A percentile compares a stretch with the other conserved stretches of the same genome.
Conservation (phyloP, 1,140 invertebrate genomes). For the Cheumatopsyche charites region DNA sequence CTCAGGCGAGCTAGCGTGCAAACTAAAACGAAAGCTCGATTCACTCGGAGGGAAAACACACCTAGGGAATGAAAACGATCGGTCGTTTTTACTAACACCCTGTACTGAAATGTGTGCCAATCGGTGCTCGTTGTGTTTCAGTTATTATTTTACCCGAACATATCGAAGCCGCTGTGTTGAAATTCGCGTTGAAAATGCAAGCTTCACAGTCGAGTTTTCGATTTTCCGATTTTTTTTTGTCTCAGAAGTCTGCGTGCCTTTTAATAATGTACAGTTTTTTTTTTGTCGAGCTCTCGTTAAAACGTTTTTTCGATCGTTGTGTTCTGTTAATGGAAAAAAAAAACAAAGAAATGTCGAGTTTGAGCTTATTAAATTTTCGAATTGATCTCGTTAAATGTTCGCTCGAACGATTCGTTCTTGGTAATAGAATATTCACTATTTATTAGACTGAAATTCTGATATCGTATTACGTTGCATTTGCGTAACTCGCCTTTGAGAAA, state of each 20-base stretch:
- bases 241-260: too few species aligned
- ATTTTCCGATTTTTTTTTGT: background rate
- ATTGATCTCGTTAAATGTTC: too few species aligned
- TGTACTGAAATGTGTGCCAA: background rate
- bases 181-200: too few species aligned
- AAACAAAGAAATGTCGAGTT: background rate
- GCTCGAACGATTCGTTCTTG: too few species aligned
- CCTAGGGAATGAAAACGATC: conserved; percentile 7
- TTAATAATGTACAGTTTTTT: too few species aligned
- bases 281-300: background rate
- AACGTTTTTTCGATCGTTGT: background rate
- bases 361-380: background rate
- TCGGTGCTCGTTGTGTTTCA: too few species aligned
- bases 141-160: background rate
- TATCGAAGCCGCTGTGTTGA: background rate
- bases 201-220: background rate
- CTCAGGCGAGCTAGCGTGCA: conserved; percentile 27
- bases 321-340: background rate
- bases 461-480: too few species aligned
- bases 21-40: conserved; percentile 13
- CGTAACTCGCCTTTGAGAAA: too few species aligned
- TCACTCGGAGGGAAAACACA: conserved; percentile 8
- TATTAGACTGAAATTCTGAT: too few species aligned
- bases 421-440: too few species aligned
- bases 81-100: background rate